Conservation (phyloP, 2,113 vertebrate species). For the Pampusana beccarii region DNA sequence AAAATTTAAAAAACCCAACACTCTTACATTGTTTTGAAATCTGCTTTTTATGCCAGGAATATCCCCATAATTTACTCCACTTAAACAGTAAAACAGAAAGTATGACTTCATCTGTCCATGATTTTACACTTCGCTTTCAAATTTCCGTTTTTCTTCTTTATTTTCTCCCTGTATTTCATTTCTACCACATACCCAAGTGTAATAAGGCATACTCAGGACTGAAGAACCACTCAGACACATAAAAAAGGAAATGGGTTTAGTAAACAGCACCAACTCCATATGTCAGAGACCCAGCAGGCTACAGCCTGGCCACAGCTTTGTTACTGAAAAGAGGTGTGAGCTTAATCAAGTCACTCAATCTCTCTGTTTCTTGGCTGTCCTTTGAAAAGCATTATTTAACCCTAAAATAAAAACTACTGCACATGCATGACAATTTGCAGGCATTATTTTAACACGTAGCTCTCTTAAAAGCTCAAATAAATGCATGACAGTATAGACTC, state of each 20-base stretch:
- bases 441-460: background rate
- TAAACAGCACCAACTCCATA: background rate
- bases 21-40: background rate
- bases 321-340: background rate
- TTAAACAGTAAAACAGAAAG: background rate
- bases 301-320: background rate
- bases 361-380: background rate
- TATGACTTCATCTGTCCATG: background rate
- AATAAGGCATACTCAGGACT: background rate
- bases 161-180: background rate
- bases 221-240: background rate
- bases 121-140: background rate
- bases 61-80: background rate
- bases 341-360: background rate
- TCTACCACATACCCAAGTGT: background rate
- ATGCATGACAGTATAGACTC: background rate
- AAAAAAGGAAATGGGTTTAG: background rate
- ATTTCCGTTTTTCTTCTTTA: background rate
- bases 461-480: background rate
- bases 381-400: background rate
- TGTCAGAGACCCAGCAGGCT: background rate
- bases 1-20: background rate
- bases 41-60: background rate
- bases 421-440: background rate
- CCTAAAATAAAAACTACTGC: background rate